Base-by-base conservation (phyloP, 2,888 invertebrate species). In the Ariolimax columbianus region DNA sequence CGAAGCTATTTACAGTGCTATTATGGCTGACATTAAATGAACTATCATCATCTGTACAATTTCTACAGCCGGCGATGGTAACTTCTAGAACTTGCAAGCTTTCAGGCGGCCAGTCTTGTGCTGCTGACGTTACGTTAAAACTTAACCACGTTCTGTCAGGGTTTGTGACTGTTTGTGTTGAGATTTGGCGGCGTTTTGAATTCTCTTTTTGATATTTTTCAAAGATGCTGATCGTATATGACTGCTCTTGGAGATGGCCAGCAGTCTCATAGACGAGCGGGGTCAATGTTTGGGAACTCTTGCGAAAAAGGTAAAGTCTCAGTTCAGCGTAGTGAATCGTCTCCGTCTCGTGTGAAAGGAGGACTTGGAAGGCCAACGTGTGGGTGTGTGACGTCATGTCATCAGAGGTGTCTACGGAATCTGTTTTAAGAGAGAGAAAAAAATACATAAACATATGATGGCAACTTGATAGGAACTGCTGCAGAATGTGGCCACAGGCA, bases 281-380 rank as follows among this genome's bases (percentile, higher is more conserved):
- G 23, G 14, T 33, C 19, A 23, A 0, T 17, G 14, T 9, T 0
- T 47, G 3, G 11, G 19, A 36, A 59, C 30, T 36, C 26, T 0
- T 72, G 23, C 11, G 70, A 38, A 55, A 14, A 9, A 82, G 9
- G 38, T 38, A 82, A 14, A 82, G 38, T 72, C 55, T 47, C 23
- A 82, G 72, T 19, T 82, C 81, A 23, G 81, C 81, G n/a, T 72
- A 72, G 7, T 82, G 81, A 38, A 82, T 72, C 0, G 47, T 55
- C 38, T 82, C 72, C n/a, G 43, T 51, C 23, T 36, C 72, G 4
- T 51, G 30, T 47, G 66, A 17, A 4, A 82, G n/a, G 40, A 26
- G 6, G 1, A 82, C 51, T 2, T 82, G 36, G 26, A 82, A 82
- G 9, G 38, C n/a, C 1, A 82, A 73, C 19, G 7, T 72, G 4